Percentiles rank a stretch among this genome's conserved stretches.
phyloP scores from a whole-genome alignment of 2,797 vertebrate genomes.

The Tauraco hartlaubi region DNA sequence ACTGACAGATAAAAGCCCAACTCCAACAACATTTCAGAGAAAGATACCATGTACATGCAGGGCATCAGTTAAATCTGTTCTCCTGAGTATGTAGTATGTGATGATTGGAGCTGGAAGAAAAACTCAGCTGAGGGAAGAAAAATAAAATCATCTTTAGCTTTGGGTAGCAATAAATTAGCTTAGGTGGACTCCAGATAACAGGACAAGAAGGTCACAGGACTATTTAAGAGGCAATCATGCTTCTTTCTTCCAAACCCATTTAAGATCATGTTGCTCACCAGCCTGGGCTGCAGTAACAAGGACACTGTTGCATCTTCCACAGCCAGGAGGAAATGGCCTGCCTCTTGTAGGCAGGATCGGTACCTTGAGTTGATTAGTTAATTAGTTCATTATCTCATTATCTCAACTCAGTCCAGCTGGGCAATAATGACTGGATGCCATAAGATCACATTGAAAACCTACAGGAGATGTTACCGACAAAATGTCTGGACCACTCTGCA shows the following conservation, averaged over 20 bases:
- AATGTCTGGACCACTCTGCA: not conserved
- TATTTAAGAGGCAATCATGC: not conserved
- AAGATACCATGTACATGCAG: not conserved
- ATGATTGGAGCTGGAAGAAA: constrained; percentile 38
- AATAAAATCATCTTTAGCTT: not conserved
- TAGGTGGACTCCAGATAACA: not conserved
- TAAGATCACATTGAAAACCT: not conserved
- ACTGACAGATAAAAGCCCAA: constrained; percentile 57
- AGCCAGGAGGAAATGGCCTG: no score
- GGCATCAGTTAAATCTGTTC: constrained; percentile 3
- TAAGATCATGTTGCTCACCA: no score
- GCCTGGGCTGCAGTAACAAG: no score
- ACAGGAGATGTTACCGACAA: not conserved
- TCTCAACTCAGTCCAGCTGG: no score
- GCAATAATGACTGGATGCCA: no score
- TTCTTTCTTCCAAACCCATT: not conserved
- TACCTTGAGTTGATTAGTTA: no score
- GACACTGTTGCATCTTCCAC: no score
- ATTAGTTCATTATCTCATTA: no score
- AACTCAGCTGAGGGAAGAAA: not conserved
- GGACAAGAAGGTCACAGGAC: not conserved
- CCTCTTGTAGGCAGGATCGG: no score
- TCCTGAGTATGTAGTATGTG: not conserved
- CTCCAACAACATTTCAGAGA: not conserved
- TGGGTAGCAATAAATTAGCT: constrained; percentile 7